phyloP scores from a whole-genome alignment of 2,797 vertebrate species.

The Sciaenops ocellatus region DNA sequence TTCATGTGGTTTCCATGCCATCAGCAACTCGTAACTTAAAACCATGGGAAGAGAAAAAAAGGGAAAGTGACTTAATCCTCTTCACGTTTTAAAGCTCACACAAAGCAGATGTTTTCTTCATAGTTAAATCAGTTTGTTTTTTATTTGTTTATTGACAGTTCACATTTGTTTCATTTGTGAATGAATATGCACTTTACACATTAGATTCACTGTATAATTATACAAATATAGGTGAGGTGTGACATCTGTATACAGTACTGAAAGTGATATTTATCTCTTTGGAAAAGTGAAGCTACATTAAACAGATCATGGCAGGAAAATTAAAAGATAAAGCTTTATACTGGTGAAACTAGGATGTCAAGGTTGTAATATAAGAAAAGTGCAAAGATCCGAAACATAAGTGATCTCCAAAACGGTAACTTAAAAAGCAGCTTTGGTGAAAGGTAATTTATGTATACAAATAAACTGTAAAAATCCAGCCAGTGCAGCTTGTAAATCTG shows the following conservation, averaged over 20 bases:
- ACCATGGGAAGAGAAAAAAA: conserved; percentile 54
- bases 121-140: conserved; percentile 2
- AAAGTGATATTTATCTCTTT: conserved; percentile 9
- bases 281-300: conserved; percentile 1
- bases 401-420: background rate
- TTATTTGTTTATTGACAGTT: conserved; percentile 22
- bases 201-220: conserved; percentile 5
- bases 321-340: background rate
- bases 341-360: background rate
- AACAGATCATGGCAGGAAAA: background rate
- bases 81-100: conserved; percentile 43
- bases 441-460: background rate
- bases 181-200: conserved; percentile 22
- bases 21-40: conserved; percentile 64
- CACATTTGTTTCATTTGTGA: background rate
- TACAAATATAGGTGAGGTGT: background rate
- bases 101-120: conserved; percentile 42
- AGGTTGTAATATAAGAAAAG: background rate
- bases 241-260: conserved; percentile 2
- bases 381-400: background rate
- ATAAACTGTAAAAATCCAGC: background rate
- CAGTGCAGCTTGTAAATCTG: background rate
- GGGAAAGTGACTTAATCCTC: conserved; percentile 57
- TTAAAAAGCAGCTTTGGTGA: conserved; percentile 3
- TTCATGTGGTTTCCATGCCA: conserved; percentile 77